phyloP scores from a whole-genome alignment of 2,113 vertebrate genomes.

The Tachuris rubrigastra region DNA sequence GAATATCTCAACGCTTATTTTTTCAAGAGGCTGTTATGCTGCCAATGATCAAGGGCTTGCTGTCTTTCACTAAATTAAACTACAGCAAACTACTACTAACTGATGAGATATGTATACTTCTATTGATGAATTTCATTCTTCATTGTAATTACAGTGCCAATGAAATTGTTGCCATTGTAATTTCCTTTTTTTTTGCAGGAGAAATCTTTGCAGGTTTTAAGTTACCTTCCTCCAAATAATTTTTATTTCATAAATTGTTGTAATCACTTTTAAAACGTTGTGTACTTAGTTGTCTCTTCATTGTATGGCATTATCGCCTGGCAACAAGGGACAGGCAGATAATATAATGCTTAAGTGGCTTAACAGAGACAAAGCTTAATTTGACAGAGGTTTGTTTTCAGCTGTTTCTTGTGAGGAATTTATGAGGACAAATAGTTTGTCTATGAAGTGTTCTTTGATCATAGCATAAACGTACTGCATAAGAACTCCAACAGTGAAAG shows the following conservation, averaged over 20 bases:
- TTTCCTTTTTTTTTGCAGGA: background rate
- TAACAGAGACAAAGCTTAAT: background rate
- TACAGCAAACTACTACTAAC: background rate
- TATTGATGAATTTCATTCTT: background rate
- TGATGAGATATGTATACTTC: background rate
- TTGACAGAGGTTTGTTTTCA: background rate
- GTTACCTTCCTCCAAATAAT: background rate
- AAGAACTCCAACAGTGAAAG: background rate
- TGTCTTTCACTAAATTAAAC: background rate
- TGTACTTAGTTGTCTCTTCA: background rate
- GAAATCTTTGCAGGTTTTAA: background rate
- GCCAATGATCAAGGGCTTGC: background rate
- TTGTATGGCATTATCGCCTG: background rate
- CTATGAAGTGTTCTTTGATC: background rate
- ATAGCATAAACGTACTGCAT: background rate
- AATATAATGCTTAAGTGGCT: background rate
- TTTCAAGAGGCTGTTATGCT: background rate
- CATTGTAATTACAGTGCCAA: background rate
- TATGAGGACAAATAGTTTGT: background rate
- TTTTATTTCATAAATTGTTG: background rate
- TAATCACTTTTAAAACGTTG: background rate
- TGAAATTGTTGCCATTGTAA: background rate
- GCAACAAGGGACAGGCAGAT: background rate
- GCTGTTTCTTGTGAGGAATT: background rate
- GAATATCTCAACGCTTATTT: background rate